Conservation (phyloP, 2,113 vertebrate genomes). For the Gadus macrocephalus region DNA sequence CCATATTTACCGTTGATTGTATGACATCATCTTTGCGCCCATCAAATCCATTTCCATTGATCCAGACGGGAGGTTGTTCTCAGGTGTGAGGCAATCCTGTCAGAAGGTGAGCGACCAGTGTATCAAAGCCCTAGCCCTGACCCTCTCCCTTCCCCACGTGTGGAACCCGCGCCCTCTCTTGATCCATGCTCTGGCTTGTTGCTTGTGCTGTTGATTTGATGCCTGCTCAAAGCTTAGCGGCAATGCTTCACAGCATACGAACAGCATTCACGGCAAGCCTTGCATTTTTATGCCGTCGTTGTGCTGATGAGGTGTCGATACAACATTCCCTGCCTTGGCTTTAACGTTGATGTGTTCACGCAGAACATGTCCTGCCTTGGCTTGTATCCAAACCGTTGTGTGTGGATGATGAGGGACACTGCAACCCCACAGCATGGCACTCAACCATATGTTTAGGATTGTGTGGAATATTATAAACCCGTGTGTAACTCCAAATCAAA, state of each 20-base stretch:
- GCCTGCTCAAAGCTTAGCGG: slow-evolving; percentile 7
- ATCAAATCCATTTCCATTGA: background rate
- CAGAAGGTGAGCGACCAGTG: slow-evolving; percentile 38
- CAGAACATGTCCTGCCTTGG: too few species aligned
- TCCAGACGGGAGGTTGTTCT: background rate
- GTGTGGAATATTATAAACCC: too few species aligned
- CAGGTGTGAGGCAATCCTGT: slow-evolving; percentile 8
- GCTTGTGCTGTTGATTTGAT: slow-evolving; percentile 37
- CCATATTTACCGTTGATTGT: background rate
- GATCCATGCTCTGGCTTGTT: slow-evolving; percentile 37
- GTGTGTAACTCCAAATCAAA: too few species aligned
- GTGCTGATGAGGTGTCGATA: too few species aligned
- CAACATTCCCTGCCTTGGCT: too few species aligned
- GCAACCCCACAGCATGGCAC: too few species aligned
- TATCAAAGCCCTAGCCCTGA: slow-evolving; percentile 15
- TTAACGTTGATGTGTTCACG: too few species aligned
- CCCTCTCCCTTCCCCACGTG: background rate
- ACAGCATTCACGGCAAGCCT: background rate
- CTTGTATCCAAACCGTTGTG: too few species aligned
- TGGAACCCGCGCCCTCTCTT: slow-evolving; percentile 2
- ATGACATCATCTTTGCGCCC: background rate
- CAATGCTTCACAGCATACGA: slow-evolving; percentile 4
- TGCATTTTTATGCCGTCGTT: too few species aligned
- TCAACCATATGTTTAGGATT: too few species aligned
- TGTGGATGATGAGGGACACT: too few species aligned